Conservation (phyloP, 2,113 vertebrate species). For the Carassius gibelio region DNA sequence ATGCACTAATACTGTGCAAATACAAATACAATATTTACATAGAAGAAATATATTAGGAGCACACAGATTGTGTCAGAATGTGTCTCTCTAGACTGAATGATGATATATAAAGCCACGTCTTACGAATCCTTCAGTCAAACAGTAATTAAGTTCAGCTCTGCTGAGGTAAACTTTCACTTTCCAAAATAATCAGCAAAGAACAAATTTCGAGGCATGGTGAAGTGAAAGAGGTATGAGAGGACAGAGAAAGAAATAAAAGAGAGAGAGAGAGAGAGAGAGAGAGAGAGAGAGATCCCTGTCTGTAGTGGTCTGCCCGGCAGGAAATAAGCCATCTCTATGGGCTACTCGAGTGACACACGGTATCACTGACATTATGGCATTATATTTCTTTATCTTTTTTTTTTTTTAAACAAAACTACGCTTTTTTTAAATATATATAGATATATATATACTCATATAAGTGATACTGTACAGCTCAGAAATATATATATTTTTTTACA, state of each 20-base stretch:
- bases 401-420: conserved; percentile 80
- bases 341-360: conserved; percentile 97
- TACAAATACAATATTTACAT: conserved; percentile 57
- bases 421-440: conserved; percentile 65
- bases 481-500: conserved; percentile 84
- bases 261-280: conserved; percentile 30
- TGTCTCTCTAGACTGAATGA: conserved; percentile 65
- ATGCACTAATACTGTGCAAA: conserved; percentile 59
- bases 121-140: conserved; percentile 10
- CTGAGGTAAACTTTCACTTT: conserved; percentile 18
- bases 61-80: conserved; percentile 76
- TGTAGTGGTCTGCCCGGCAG: conserved; percentile 84
- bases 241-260: conserved; percentile 4
- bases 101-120: conserved; percentile 14
- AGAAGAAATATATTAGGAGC: conserved; percentile 74
- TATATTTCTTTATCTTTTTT: conserved; percentile 66
- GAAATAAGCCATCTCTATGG: conserved; percentile 82
- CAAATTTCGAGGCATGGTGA: neutral
- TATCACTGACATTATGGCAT: conserved; percentile 92
- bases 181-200: conserved; percentile 21
- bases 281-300: conserved; percentile 71
- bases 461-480: conserved; percentile 86
- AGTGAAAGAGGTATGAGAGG: neutral
- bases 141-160: neutral
- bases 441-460: conserved; percentile 52